phyloP scores from a whole-genome alignment of 2,888 invertebrate genomes.

The Fabriciana adippe region DNA sequence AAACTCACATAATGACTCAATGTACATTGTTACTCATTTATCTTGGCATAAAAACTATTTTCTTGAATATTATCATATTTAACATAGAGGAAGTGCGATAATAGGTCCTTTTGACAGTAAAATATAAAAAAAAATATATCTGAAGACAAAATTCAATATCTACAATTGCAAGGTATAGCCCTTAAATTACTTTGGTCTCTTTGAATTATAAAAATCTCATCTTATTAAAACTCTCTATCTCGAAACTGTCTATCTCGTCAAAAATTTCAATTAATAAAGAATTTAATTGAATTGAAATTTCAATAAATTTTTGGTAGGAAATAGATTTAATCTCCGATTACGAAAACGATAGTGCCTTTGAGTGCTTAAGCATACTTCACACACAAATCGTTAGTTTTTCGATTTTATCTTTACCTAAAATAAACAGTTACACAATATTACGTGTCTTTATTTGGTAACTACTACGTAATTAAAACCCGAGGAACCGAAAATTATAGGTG shows the following conservation, averaged over 20 bases:
- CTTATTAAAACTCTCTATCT: slow-evolving; percentile 20
- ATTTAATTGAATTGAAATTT: slow-evolving; percentile 9
- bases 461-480: too few relatives aligned
- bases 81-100: slow-evolving; percentile 33
- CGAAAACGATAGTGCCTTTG: slow-evolving; percentile 25
- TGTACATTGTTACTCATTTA: slow-evolving; percentile 35
- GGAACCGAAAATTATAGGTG: background rate
- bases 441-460: too few relatives aligned
- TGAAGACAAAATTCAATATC: background rate
- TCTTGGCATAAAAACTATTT: slow-evolving; percentile 36
- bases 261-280: slow-evolving; percentile 15
- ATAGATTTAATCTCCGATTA: slow-evolving; percentile 27
- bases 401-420: too few relatives aligned
- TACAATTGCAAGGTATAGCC: background rate
- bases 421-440: too few relatives aligned
- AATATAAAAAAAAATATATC: background rate
- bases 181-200: background rate
- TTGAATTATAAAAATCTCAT: background rate
- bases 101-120: slow-evolving; percentile 15
- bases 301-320: slow-evolving; percentile 27
- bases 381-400: background rate
- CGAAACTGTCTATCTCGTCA: slow-evolving; percentile 30
- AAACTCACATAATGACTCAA: slow-evolving; percentile 37
- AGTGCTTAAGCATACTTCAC: slow-evolving; percentile 17
- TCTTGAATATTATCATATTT: slow-evolving; percentile 42